Conservation (phyloP, 2,888 invertebrate genomes). For the Latheticus oryzae region DNA sequence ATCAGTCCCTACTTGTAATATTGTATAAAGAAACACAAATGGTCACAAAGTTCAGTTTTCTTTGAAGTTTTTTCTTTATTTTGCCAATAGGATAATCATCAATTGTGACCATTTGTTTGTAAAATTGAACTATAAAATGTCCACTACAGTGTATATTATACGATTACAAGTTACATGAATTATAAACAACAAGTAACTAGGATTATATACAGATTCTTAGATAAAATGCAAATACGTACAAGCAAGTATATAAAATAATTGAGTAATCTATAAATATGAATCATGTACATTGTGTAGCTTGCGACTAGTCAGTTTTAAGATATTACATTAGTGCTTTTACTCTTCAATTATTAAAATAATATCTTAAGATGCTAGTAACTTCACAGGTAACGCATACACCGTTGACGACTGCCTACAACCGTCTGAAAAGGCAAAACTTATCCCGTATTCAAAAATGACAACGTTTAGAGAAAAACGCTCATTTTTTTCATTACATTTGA, state of each 20-base stretch:
- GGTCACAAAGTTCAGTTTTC: constrained; percentile 50
- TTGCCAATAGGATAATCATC: constrained; percentile 6
- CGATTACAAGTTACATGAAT: constrained; percentile 56
- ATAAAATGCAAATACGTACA: constrained; percentile 65
- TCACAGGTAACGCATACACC: constrained; percentile 63
- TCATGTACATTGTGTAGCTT: constrained; percentile 67
- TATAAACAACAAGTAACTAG: constrained; percentile 61
- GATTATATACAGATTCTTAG: constrained; percentile 64
- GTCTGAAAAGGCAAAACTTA: constrained; percentile 58
- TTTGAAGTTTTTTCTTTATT: constrained; percentile 13
- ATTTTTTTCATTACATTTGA: constrained; percentile 44
- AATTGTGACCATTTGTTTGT: constrained; percentile 48
- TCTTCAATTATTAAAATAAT: constrained; percentile 38
- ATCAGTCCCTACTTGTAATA: constrained; percentile 59
- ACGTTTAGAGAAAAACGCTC: constrained; percentile 48
- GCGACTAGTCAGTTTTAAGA: constrained; percentile 55
- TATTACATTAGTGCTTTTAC: constrained; percentile 39
- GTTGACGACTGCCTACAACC: constrained; percentile 59
- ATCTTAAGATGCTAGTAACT: constrained; percentile 52
- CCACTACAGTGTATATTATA: constrained; percentile 51
- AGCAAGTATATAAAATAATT: constrained; percentile 68
- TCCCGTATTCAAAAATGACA: constrained; percentile 57
- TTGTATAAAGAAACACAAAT: constrained; percentile 47
- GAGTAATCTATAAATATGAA: constrained; percentile 63
- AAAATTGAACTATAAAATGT: constrained; percentile 56